A percentile compares a stretch with the other conserved stretches of the same genome.
Evolutionary conservation across 1,140 invertebrate species (phyloP).

Genomic region (Myzus persicae): DNA sequence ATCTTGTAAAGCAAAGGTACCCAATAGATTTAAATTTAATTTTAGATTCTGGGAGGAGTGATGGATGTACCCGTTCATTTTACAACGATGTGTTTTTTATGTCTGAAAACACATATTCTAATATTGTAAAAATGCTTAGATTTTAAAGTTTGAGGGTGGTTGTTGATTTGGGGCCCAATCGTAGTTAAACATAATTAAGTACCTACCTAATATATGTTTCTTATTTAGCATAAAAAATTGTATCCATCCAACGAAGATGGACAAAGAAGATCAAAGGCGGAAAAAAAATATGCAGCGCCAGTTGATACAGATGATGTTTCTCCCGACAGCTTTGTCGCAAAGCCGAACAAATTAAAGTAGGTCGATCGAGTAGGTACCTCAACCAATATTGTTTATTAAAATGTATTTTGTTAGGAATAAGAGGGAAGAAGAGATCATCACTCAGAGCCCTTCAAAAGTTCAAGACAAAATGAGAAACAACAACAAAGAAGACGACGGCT

Average conservation of each 20-base stretch:
- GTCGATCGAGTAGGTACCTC: neutral
- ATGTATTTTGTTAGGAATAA: slow-evolving; percentile 13
- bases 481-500: slow-evolving; percentile 61
- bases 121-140: neutral
- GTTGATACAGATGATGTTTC: neutral
- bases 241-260: neutral
- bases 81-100: neutral
- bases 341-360: slow-evolving; percentile 29
- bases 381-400: neutral
- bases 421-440: neutral
- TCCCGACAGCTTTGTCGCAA: neutral
- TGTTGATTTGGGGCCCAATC: no score
- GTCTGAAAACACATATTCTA: neutral
- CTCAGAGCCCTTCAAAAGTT: slow-evolving; percentile 10
- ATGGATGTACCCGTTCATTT: neutral
- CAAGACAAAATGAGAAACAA: neutral
- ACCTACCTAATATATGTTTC: no score
- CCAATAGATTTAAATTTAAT: no score
- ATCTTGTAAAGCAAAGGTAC: no score
- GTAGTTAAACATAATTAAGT: neutral
- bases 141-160: no score
- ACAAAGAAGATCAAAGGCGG: neutral
- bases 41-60: no score
- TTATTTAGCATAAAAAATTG: slow-evolving; percentile 41
- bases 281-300: neutral